Evolutionary conservation across 2,888 invertebrate genomes (phyloP).

Genomic region (Yponomeuta plumbellus): DNA sequence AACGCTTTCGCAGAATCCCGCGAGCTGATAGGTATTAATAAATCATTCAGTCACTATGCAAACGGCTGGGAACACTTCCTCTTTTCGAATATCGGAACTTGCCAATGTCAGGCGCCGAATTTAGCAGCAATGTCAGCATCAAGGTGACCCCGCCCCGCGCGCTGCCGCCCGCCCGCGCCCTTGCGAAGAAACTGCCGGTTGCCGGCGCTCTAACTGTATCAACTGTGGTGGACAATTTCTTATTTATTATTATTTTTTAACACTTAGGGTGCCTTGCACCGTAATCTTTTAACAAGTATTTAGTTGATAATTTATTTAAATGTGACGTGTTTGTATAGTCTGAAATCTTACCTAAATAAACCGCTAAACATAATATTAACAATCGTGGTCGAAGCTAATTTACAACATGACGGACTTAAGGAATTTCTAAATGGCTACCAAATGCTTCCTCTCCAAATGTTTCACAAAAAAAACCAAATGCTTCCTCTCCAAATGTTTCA

Average conservation of each 20-base stretch:
- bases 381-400: too few species aligned
- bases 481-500: too few species aligned
- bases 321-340: too few species aligned
- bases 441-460: too few species aligned
- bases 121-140: slow-evolving; percentile 62
- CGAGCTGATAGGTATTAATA: not conserved
- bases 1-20: not conserved
- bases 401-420: too few species aligned
- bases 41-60: slow-evolving; percentile 1
- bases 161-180: not conserved
- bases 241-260: too few species aligned
- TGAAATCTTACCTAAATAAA: not conserved
- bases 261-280: too few species aligned
- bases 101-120: slow-evolving; percentile 67
- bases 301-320: too few species aligned
- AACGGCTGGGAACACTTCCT: slow-evolving; percentile 12
- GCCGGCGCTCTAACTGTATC: not conserved
- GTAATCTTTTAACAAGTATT: too few species aligned
- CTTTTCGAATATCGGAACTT: slow-evolving; percentile 57
- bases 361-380: too few species aligned
- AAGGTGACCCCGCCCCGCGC: slow-evolving; percentile 43
- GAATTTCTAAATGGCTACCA: too few species aligned
- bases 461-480: too few species aligned
- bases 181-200: slow-evolving; percentile 9
- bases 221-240: not conserved